Percentiles rank a stretch among this genome's conserved stretches.
Conservation (phyloP, 2,888 invertebrate genomes). For the Dascillus cervinus region DNA sequence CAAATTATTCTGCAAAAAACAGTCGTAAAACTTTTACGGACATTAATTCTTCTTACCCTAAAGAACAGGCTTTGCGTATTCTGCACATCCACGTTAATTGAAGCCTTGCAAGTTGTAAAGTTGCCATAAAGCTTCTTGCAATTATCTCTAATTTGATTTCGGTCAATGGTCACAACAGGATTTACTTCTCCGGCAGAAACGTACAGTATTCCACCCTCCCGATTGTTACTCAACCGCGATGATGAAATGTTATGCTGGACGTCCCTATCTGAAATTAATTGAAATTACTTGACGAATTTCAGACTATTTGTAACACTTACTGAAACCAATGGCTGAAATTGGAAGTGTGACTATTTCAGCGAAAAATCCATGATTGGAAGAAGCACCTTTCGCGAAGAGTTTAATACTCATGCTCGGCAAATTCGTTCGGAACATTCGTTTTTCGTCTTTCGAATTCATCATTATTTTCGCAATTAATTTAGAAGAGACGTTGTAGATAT, state of each 20-base stretch:
- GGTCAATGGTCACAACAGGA: constrained; percentile 78
- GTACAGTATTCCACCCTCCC: constrained; percentile 82
- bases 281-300: no score
- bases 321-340: constrained; percentile 81
- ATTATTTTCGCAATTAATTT: constrained; percentile 64
- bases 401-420: constrained; percentile 81
- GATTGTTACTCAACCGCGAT: constrained; percentile 70
- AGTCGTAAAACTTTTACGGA: constrained; percentile 2
- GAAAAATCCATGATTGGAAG: constrained; percentile 90
- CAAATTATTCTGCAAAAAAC: constrained; percentile 68
- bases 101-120: constrained; percentile 82
- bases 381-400: constrained; percentile 91
- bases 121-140: constrained; percentile 90
- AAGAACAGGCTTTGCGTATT: constrained; percentile 87
- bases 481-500: constrained; percentile 79
- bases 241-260: constrained; percentile 84
- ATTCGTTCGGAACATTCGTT: constrained; percentile 65
- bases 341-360: constrained; percentile 95
- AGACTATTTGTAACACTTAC: no score
- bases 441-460: constrained; percentile 62
- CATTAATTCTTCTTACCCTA: constrained; percentile 51
- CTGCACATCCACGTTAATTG: constrained; percentile 82
- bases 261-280: constrained; percentile 68
- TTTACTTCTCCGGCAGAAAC: constrained; percentile 92
- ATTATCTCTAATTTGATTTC: constrained; percentile 79